Conservation (phyloP, 1,140 invertebrate species). For the Subanguina moxae region DNA sequence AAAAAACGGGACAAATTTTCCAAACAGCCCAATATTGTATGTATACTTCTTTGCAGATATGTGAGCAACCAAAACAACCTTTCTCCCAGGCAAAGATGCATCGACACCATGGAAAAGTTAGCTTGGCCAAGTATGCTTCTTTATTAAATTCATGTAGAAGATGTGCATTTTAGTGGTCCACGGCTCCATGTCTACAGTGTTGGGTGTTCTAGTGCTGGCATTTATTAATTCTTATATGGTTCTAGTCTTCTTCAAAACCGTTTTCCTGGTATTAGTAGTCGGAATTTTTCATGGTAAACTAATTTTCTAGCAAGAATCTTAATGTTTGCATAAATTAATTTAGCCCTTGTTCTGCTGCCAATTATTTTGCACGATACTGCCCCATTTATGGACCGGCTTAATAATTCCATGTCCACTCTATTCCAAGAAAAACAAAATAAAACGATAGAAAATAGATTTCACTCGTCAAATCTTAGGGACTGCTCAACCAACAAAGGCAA, state of each 20-base stretch:
- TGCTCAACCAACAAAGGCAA: too few species aligned
- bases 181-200: slow-evolving; percentile 83
- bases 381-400: slow-evolving; percentile 44
- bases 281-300: slow-evolving; percentile 59
- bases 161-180: slow-evolving; percentile 57
- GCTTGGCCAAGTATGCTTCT: slow-evolving; percentile 59
- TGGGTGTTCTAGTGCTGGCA: slow-evolving; percentile 80
- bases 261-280: slow-evolving; percentile 60
- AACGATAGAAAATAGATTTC: too few species aligned
- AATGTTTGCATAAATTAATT: too few species aligned
- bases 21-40: too few species aligned
- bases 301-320: too few species aligned
- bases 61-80: slow-evolving; percentile 67
- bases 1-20: too few species aligned
- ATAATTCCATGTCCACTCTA: slow-evolving; percentile 11
- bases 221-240: slow-evolving; percentile 76
- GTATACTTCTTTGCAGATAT: too few species aligned
- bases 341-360: slow-evolving; percentile 60
- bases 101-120: slow-evolving; percentile 59
- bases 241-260: slow-evolving; percentile 62
- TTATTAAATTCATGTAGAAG: background rate
- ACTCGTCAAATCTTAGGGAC: too few species aligned
- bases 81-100: slow-evolving; percentile 54
- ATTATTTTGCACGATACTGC: slow-evolving; percentile 60
- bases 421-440: too few species aligned